Base-by-base conservation (phyloP, 1,140 invertebrate species). In the Littorina saxatilis region DNA sequence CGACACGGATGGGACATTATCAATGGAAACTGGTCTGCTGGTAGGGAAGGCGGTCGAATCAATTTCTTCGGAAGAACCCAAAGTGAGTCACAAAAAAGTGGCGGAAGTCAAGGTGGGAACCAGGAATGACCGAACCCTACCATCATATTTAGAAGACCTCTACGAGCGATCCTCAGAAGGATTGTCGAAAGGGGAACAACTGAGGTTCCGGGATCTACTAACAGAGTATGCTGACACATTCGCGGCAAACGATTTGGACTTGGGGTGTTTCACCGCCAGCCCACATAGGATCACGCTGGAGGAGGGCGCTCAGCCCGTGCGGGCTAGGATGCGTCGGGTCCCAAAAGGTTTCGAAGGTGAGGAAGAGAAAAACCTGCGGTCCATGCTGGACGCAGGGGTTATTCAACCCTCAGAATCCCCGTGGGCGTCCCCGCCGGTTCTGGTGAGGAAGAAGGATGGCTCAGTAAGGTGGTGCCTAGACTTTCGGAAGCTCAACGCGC, bases 361-460 rank as follows among this genome's bases (percentile, higher is more conserved):
- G 55, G 81, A 84, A 37, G 66, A 84, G 58, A 39, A 15, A 1
- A 79, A 83, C 17, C 27, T 82, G 2, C 29, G 50, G n/a, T 75
- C 81, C 29, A 73, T 87, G 81, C 39, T 85, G 4, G 40, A 86
- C 7, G 73, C 55, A 2, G 82, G 83, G 7, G 63, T 88, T 0
- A 86, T 87, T 37, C 29, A 68, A 35, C 72, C 76, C 23, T 77
- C 43, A 29, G 66, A 15, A 15, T 84, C 82, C 0, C 61, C 84
- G 23, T 88, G 85, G 87, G 66, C 82, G 3, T 86, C 83, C 2
- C 70, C 79, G 15, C 66, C 80, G 32, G 84, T 89, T 0, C 66
- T 89, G 9, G 80, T 86, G 13, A 94, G 94, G 70, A 95, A 95
- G 76, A 93, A 94, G 61, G 87, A 94, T 88, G 91, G 92, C 78